Evolutionary conservation across 1,140 invertebrate species (phyloP), one percentile per base, ranked within the genome.

Genomic region (Phocides pigmalion): DNA sequence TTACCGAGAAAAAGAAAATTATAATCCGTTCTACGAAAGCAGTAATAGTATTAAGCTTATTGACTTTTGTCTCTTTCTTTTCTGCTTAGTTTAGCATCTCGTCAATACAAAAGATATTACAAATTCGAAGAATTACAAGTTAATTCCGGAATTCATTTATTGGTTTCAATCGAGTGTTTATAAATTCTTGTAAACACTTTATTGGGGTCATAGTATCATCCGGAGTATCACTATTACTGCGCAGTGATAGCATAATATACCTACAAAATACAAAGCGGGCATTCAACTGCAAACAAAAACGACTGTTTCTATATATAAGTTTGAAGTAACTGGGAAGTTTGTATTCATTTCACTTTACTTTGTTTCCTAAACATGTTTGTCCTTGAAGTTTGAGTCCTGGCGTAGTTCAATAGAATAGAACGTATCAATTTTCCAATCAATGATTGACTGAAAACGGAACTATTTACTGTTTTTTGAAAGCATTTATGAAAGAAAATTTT

Each of bases 151-250:
- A 39, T 39, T 14, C 14, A 39, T 39, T 39, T n/a, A n/a, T n/a
- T n/a, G n/a, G n/a, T n/a, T n/a, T n/a, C n/a, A n/a, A n/a, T n/a
- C n/a, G 1, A 14, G 4, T 39, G 35, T 39, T 39, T 39, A 39
- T 14, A 39, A 14, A 14, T 1, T n/a, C 0, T 39, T 39, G 4
- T 39, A 14, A 39, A 39, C 12, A 39, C 4, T 14, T 4, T 1
- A 14, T 39, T 39, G 12, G 4, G 35, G 35, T 39, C 35, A 39
- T 39, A 39, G 35, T 39, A 39, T 39, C 35, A 39, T 39, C 28
- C 28, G 28, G 9, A 39, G 35, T 4, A 14, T 14, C 32, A 11
- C n/a, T 12, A 2, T 14, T 14, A 14, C 35, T 14, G 35, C n/a
- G 35, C 32, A 35, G 32, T 39, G 35, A 39, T 39, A 39, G 14